Percentiles rank a stretch among this genome's conserved stretches.
phyloP scores from a whole-genome alignment of 2,113 vertebrate genomes.

The Jacana jacana region DNA sequence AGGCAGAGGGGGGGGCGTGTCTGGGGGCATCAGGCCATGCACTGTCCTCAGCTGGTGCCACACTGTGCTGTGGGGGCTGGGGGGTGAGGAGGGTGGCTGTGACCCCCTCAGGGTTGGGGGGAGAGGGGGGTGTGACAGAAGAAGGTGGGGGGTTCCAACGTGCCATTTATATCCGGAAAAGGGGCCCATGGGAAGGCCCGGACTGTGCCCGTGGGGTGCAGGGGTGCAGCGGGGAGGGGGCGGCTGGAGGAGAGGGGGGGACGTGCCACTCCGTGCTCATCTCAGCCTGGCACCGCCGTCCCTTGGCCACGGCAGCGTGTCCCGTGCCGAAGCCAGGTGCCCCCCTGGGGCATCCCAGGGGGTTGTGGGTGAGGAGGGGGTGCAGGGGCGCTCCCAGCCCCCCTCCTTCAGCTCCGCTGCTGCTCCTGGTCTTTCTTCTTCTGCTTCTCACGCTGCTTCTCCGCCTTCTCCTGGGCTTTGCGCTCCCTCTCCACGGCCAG shows the following conservation, averaged over 20 bases:
- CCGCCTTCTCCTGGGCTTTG: conserved; percentile 85
- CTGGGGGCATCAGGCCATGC: neutral
- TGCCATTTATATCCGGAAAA: neutral
- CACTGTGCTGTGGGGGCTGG: no score
- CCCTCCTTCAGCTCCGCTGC: conserved; percentile 17
- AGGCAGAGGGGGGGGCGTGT: neutral
- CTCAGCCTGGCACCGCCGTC: neutral
- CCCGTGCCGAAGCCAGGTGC: neutral
- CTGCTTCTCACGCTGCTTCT: conserved; percentile 85
- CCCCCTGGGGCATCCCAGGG: neutral
- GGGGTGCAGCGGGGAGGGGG: neutral
- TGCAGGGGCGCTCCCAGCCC: neutral
- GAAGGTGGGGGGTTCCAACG: neutral
- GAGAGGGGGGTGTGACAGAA: no score
- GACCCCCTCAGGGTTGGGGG: neutral
- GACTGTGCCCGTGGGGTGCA: neutral
- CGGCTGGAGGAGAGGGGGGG: neutral
- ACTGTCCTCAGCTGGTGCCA: neutral
- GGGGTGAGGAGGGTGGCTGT: neutral
- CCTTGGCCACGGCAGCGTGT: neutral
- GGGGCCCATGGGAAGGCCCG: neutral
- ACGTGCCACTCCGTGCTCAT: neutral
- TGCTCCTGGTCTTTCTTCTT: conserved; percentile 78
- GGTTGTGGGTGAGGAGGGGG: neutral
- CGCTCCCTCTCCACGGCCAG: conserved; percentile 79